Percentiles rank a stretch among this genome's conserved stretches.
Evolutionary conservation across 2,113 vertebrate genomes (phyloP).

Genomic region (Mormyrus iriodes): DNA sequence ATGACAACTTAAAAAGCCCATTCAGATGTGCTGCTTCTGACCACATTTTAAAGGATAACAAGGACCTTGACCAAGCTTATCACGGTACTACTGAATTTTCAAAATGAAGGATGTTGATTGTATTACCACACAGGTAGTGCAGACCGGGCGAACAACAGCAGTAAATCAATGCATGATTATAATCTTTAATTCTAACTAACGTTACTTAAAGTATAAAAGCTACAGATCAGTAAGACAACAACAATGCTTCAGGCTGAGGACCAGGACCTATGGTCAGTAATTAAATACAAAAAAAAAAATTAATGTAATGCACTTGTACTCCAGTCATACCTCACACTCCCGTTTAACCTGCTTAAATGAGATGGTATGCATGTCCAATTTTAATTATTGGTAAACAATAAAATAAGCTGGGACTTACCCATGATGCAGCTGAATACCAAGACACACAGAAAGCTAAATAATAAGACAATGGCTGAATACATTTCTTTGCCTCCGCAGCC

Average conservation of each 20-base stretch:
- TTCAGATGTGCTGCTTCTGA: neutral
- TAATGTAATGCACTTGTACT: neutral
- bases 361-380: neutral
- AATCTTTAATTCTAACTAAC: neutral
- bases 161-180: neutral
- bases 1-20: neutral
- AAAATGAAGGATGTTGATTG: neutral
- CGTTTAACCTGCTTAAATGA: neutral
- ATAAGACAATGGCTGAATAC: neutral
- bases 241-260: neutral
- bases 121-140: neutral
- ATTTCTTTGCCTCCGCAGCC: neutral
- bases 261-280: neutral
- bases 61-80: neutral
- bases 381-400: neutral
- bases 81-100: neutral
- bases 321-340: neutral
- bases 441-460: neutral
- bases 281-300: neutral
- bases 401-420: neutral
- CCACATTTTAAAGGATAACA: neutral
- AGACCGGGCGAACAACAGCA: neutral
- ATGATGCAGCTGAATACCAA: neutral
- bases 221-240: neutral
- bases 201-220: neutral